phyloP scores from a whole-genome alignment of 2,797 vertebrate species.

The Emydoidea blandingii region DNA sequence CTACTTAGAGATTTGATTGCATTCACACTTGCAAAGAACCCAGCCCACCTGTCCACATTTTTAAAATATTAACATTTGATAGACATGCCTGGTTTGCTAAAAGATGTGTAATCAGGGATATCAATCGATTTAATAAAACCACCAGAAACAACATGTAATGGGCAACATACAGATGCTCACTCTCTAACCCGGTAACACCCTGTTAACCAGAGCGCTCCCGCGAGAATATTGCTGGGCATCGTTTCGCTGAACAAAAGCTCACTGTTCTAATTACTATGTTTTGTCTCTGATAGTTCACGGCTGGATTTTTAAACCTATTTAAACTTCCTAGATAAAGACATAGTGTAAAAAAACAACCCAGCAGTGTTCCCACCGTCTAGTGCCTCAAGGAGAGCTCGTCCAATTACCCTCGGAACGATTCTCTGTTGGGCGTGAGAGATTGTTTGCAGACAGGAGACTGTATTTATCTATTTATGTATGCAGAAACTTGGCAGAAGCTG shows the following conservation, averaged over 20 bases:
- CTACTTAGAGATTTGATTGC: background rate
- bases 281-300: background rate
- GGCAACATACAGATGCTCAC: background rate
- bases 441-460: background rate
- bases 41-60: background rate
- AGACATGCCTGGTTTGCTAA: background rate
- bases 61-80: background rate
- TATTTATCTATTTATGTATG: too few relatives aligned
- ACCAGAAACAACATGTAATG: background rate
- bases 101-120: background rate
- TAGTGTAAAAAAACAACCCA: background rate
- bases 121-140: background rate
- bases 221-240: background rate
- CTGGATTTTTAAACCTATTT: background rate
- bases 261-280: background rate
- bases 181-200: background rate
- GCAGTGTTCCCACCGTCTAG: background rate
- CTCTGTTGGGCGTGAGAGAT: background rate
- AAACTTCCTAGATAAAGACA: background rate
- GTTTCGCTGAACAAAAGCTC: background rate
- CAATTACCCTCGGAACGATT: background rate
- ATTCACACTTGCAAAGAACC: background rate
- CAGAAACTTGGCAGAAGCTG: too few relatives aligned
- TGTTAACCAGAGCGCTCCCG: background rate
- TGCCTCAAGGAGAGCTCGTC: background rate